These are phyloP conservation scores for Tanypteryx hageni DNA, from an alignment of 2,888 invertebrate genomes.

Conservation along the genomic window DNA sequence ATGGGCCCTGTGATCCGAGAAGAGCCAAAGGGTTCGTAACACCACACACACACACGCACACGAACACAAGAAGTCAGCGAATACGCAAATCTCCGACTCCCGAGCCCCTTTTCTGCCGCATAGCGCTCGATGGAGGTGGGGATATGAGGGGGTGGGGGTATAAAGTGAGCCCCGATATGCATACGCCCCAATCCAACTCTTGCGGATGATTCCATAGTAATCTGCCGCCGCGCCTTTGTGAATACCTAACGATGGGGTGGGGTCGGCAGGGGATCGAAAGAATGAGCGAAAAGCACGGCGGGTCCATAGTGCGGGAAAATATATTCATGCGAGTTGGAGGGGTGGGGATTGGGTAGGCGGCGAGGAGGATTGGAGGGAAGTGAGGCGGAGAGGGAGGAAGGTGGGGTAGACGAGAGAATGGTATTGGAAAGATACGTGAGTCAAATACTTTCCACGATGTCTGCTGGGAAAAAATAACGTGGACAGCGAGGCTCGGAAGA, in stretches of 20 bases:
- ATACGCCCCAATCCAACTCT: not conserved
- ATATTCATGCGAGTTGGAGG: constrained; percentile 2
- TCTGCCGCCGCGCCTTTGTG: constrained; percentile 40
- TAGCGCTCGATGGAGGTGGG: not conserved
- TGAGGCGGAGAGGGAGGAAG: not conserved
- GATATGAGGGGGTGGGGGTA: not conserved
- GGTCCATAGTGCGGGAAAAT: not conserved
- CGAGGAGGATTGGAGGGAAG: not conserved
- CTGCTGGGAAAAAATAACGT: not conserved
- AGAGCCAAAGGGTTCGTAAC: constrained; percentile 4
- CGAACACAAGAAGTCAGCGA: not conserved
- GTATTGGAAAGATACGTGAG: constrained; percentile 18
- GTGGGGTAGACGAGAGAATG: not conserved
- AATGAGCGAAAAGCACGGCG: not conserved
- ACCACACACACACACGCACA: not conserved
- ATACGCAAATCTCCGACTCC: constrained; percentile 19
- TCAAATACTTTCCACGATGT: constrained; percentile 13
- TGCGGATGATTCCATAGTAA: constrained; percentile 25
- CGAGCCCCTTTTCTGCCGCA: not conserved
- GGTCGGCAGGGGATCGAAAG: not conserved
- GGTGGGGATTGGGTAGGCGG: not conserved
- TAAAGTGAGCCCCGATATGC: not conserved
- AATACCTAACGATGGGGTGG: constrained; percentile 20
- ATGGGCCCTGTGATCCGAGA: constrained; percentile 20
- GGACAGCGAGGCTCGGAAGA: no score